phyloP scores from a whole-genome alignment of 1,140 invertebrate genomes.

The Latrodectus geometricus region DNA sequence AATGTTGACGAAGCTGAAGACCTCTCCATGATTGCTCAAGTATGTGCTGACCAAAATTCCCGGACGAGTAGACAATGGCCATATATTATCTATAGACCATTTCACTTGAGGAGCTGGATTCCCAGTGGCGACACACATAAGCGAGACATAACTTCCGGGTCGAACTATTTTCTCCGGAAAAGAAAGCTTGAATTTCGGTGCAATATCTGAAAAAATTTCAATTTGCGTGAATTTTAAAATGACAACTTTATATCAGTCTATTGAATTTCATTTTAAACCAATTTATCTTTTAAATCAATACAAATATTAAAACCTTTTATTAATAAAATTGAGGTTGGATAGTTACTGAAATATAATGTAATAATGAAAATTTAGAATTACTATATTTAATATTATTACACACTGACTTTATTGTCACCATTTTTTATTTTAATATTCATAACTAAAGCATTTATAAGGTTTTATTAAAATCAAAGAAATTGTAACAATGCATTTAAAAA shows the following conservation, averaged over 20 bases:
- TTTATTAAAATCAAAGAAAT: no score
- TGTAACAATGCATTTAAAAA: no score
- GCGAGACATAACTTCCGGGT: constrained; percentile 83
- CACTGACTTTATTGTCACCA: no score
- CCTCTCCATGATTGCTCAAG: constrained; percentile 72
- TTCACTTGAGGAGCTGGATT: constrained; percentile 94
- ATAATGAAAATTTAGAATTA: no score
- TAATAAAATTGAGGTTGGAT: no score
- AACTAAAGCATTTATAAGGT: no score
- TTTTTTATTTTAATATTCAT: no score
- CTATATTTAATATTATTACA: no score
- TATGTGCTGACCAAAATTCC: constrained; percentile 55
- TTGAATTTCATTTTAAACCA: background rate
- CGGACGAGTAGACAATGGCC: constrained; percentile 58
- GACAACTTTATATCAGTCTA: background rate
- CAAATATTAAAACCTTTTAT: background rate
- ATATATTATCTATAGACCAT: constrained; percentile 85
- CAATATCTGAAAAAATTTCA: constrained; percentile 67
- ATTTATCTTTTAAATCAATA: background rate
- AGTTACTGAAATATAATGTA: no score
- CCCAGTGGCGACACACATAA: constrained; percentile 85
- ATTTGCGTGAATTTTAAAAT: background rate
- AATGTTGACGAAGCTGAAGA: constrained; percentile 89
- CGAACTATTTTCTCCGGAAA: constrained; percentile 89
- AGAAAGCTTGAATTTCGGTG: constrained; percentile 83